Base-by-base conservation (phyloP, 2,113 vertebrate genomes). In the Hylia prasina region DNA sequence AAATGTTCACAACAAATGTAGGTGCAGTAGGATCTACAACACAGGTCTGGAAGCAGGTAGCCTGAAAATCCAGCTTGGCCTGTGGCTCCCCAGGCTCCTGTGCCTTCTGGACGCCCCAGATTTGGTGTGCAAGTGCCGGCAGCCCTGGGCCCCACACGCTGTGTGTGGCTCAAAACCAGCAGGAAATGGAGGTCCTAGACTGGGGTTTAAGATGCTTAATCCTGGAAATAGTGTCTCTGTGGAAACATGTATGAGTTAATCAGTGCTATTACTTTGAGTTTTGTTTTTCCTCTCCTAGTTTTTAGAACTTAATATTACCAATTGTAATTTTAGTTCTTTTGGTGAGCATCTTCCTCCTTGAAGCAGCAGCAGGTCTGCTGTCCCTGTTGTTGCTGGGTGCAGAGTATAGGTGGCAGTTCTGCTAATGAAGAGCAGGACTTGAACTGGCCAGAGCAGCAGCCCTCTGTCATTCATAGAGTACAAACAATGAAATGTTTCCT, bases 21-120 rank as follows among this genome's bases (percentile, higher is more conserved):
- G 0, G 1, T 0, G 2, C 31, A 20, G 39, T 21, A 45, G 54
- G 63, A 77, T 48, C 39, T 3, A 3, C 30, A 2, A 7, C 0
- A 0, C 0, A 9, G 37, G 5, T 56, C 45, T 71, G 53, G 54
- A 69, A 78, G 50, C 0, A 35, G 14, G 15, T 5, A n/a, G 51
- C 24, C 61, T 84, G 57, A 75, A 82, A 87, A 71, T 45, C 76
- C 68, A 70, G 56, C 33, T 64, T 84, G 81, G 14, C 47, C 58
- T 23, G 58, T 53, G 60, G 40, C 69, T 93, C 64, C 33, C 18
- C 7, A 73, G 77, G 31, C 45, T 90, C 22, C 45, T 1, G 3
- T 40, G 51, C 53, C 28, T 30, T 35, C 58, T 4, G 1, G 5
- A 76, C 30, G 23, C 27, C 42, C 42, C 33, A 69, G 35, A 19